Conservation (phyloP, 2,888 invertebrate genomes). For the Patella depressa region DNA sequence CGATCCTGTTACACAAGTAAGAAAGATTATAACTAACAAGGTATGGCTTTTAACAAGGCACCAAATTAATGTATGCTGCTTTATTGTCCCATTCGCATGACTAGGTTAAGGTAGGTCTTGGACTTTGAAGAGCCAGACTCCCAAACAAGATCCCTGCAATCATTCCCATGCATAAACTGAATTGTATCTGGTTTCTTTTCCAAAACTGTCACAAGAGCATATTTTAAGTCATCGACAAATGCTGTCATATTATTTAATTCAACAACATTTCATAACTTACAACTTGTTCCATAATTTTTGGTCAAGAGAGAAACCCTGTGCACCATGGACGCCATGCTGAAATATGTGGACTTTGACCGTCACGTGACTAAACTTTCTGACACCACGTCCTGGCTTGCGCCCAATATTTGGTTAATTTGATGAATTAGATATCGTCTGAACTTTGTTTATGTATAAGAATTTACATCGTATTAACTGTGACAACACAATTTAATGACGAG, state of each 20-base stretch:
- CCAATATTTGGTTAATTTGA: not conserved
- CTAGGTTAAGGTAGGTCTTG: too few relatives aligned
- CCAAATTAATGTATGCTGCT: too few relatives aligned
- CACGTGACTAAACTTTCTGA: constrained; percentile 26
- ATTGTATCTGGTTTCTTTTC: too few relatives aligned
- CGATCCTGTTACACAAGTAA: too few relatives aligned
- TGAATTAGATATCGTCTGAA: not conserved
- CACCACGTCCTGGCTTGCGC: not conserved
- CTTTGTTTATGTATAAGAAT: not conserved
- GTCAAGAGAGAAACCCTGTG: constrained; percentile 17
- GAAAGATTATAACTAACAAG: too few relatives aligned
- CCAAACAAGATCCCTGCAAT: too few relatives aligned
- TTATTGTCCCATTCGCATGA: too few relatives aligned
- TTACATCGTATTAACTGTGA: not conserved
- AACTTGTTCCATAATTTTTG: constrained; percentile 13
- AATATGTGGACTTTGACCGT: constrained; percentile 27
- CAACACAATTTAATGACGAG: not conserved
- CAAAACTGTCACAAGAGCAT: too few relatives aligned
- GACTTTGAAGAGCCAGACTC: too few relatives aligned
- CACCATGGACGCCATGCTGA: constrained; percentile 36
- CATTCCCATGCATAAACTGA: too few relatives aligned
- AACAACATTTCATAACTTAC: constrained; percentile 15
- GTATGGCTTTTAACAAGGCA: too few relatives aligned
- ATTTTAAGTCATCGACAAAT: too few relatives aligned
- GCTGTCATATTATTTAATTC: not conserved